A percentile compares a stretch with the other conserved stretches of the same genome.
Conservation (phyloP, 2,113 vertebrate genomes). For the Rattus norvegicus region GRCr8 NC_086033.1:19744001-19744500, state of each 20-base stretch:
- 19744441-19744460: neutral
- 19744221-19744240: neutral
- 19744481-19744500: neutral
- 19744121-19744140: neutral
- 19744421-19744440: constrained; percentile 28
- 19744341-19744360: neutral
- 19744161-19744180: neutral
- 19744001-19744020: constrained; percentile 4
- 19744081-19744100: too few species aligned
- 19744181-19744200: neutral
- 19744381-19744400: neutral
- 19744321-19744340: constrained; percentile 40
- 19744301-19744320: constrained; percentile 25
- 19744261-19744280: neutral
- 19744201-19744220: neutral
- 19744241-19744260: neutral
- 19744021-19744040: too few species aligned
- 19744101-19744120: too few species aligned
- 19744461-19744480: constrained; percentile 2
- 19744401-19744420: neutral
- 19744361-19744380: constrained; percentile 26
- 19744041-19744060: neutral
- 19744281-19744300: neutral
- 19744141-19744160: neutral
- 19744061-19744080: too few species aligned